Percentiles rank a stretch among this genome's conserved stretches.
Evolutionary conservation across 2,797 vertebrate species (phyloP).

Genomic region (Tenualosa ilisha): DNA sequence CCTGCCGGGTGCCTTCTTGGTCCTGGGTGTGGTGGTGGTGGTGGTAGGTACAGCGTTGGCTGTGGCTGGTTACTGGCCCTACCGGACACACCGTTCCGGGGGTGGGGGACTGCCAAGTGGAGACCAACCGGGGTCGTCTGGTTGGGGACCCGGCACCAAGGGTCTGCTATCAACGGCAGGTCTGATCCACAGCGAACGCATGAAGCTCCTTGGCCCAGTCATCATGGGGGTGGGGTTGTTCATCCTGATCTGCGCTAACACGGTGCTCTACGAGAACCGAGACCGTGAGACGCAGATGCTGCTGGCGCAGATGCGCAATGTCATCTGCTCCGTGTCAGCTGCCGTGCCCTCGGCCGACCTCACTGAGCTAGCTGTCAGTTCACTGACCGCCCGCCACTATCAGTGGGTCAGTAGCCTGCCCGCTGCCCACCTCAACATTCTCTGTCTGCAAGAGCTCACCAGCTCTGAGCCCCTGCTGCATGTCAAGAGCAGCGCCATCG

Average conservation of each 20-base stretch:
- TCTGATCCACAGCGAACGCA: constrained; percentile 80
- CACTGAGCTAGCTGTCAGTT: constrained; percentile 47
- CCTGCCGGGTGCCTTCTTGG: constrained; percentile 85
- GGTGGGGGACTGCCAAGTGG: background rate
- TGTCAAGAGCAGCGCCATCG: constrained; percentile 39
- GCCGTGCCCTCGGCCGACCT: constrained; percentile 66
- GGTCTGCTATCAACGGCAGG: constrained; percentile 59
- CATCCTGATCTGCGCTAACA: constrained; percentile 97
- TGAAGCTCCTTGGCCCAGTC: constrained; percentile 91
- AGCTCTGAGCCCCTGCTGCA: constrained; percentile 69
- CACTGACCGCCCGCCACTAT: constrained; percentile 62
- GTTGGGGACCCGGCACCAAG: constrained; percentile 64
- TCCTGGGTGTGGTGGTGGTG: constrained; percentile 86
- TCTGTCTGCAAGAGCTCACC: constrained; percentile 72
- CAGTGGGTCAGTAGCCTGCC: constrained; percentile 75
- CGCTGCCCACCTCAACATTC: constrained; percentile 73
- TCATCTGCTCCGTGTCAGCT: constrained; percentile 76
- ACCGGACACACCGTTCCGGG: constrained; percentile 62
- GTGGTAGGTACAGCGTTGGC: constrained; percentile 88
- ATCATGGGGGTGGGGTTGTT: constrained; percentile 98
- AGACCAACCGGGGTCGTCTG: constrained; percentile 54
- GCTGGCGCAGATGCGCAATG: constrained; percentile 78
- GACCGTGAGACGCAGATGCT: constrained; percentile 90
- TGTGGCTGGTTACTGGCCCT: constrained; percentile 94
- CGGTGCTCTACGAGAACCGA: constrained; percentile 93